Percentiles rank a stretch among this genome's conserved stretches.
Conservation (phyloP, 2,888 invertebrate species). For the Plebejus melissa region DNA sequence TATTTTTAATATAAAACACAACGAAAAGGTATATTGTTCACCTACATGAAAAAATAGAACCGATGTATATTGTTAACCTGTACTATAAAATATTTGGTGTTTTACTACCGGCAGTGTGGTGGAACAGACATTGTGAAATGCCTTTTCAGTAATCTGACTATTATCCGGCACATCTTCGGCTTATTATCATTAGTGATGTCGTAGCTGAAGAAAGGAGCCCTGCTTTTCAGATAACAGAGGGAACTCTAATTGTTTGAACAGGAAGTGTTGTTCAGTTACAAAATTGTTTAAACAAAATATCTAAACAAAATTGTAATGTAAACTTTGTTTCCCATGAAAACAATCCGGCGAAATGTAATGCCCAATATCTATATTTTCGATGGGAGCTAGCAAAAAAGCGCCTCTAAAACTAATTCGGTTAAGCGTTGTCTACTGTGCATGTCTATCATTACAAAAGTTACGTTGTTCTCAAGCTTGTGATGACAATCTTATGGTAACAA, state of each 20-base stretch:
- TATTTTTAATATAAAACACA: background rate
- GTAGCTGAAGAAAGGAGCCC: conserved; percentile 73
- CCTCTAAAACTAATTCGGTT: conserved; percentile 56
- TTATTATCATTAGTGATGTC: conserved; percentile 39
- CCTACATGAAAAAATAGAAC: background rate
- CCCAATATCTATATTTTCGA: conserved; percentile 55
- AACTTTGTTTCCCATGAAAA: conserved; percentile 47
- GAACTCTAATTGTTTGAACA: conserved; percentile 48
- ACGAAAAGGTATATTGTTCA: background rate
- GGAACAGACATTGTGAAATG: conserved; percentile 31
- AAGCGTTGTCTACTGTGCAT: conserved; percentile 64
- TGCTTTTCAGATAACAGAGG: conserved; percentile 75
- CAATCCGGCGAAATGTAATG: conserved; percentile 67
- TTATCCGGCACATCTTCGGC: background rate
- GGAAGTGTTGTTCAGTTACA: conserved; percentile 43
- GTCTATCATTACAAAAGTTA: conserved; percentile 48
- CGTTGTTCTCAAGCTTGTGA: conserved; percentile 35
- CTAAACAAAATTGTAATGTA: conserved; percentile 31
- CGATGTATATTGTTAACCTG: conserved; percentile 12
- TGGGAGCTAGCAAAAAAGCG: conserved; percentile 59
- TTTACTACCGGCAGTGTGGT: conserved; percentile 34
- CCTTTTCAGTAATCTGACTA: background rate
- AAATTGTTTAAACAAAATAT: conserved; percentile 33
- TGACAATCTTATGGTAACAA: conserved; percentile 22
- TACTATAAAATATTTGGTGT: conserved; percentile 27